phyloP scores from a whole-genome alignment of 2,888 invertebrate genomes.

The Drosophila lacicola region DNA sequence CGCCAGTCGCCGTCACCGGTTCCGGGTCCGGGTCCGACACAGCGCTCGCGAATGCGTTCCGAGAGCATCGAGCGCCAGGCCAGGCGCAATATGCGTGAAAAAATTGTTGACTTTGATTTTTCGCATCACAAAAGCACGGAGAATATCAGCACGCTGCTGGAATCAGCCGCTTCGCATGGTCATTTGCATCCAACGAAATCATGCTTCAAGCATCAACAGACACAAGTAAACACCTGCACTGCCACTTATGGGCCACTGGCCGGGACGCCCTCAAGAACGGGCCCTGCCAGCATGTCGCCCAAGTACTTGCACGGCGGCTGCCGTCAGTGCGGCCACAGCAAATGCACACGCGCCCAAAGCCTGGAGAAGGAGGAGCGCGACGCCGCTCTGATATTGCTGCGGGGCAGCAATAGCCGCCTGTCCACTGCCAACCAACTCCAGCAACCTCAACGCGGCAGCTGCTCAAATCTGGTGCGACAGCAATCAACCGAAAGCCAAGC shows the following conservation, averaged over 20 bases:
- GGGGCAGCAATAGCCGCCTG: slow-evolving; percentile 59
- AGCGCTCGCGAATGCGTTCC: slow-evolving; percentile 75
- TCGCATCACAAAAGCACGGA: slow-evolving; percentile 85
- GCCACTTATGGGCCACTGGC: slow-evolving; percentile 45
- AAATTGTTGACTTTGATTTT: slow-evolving; percentile 85
- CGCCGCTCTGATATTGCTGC: slow-evolving; percentile 49
- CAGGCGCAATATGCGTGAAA: slow-evolving; percentile 81
- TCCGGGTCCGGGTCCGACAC: slow-evolving; percentile 53
- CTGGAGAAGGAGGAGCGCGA: slow-evolving; percentile 81
- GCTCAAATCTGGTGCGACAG: slow-evolving; percentile 83
- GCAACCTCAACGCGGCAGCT: slow-evolving; percentile 81
- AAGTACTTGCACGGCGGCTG: slow-evolving; percentile 76
- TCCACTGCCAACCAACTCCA: slow-evolving; percentile 48
- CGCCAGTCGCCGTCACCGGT: slow-evolving; percentile 81
- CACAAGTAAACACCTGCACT: slow-evolving; percentile 69
- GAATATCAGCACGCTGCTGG: slow-evolving; percentile 75
- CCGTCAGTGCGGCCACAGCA: slow-evolving; percentile 83
- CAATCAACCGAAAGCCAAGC: slow-evolving; percentile 81
- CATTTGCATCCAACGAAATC: slow-evolving; percentile 82
- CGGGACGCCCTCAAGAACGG: slow-evolving; percentile 34
- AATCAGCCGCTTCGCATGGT: slow-evolving; percentile 50
- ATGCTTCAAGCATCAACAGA: slow-evolving; percentile 84
- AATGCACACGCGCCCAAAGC: slow-evolving; percentile 83
- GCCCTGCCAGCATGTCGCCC: slow-evolving; percentile 59
- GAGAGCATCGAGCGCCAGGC: slow-evolving; percentile 83